A percentile compares a stretch with the other conserved stretches of the same genome.
Evolutionary conservation across 2,797 vertebrate genomes (phyloP).

Genomic region (Hybognathus amarus): DNA sequence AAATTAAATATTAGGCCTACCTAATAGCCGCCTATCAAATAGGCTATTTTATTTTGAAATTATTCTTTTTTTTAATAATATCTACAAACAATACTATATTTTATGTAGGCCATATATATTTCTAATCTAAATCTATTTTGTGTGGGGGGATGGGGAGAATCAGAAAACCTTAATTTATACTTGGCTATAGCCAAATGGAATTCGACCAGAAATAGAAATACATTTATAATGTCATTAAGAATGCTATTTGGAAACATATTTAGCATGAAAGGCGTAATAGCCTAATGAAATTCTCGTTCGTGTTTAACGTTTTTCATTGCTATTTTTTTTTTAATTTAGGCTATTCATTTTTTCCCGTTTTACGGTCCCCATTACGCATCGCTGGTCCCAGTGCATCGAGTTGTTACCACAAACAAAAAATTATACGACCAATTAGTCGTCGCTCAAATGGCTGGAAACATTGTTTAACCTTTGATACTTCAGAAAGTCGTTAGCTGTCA

Average conservation of each 20-base stretch:
- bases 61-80: too few relatives aligned
- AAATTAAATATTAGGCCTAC: neutral
- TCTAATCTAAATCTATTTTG: too few relatives aligned
- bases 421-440: constrained; percentile 67
- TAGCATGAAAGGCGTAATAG: neutral
- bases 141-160: too few relatives aligned
- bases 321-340: neutral
- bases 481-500: constrained; percentile 78
- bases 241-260: neutral
- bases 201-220: neutral
- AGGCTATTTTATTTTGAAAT: neutral
- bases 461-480: constrained; percentile 82
- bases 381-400: neutral
- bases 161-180: neutral
- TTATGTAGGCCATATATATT: neutral
- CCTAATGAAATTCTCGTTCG: neutral
- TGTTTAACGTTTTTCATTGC: neutral
- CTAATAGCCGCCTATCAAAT: neutral
- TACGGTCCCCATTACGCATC: neutral
- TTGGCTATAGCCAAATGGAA: neutral
- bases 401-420: constrained; percentile 52
- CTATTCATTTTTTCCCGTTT: neutral
- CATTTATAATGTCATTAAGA: neutral
- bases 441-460: constrained; percentile 77
- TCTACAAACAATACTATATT: neutral